Conservation (phyloP, 1,140 invertebrate species). For the Sarcophaga peregrina region DNA sequence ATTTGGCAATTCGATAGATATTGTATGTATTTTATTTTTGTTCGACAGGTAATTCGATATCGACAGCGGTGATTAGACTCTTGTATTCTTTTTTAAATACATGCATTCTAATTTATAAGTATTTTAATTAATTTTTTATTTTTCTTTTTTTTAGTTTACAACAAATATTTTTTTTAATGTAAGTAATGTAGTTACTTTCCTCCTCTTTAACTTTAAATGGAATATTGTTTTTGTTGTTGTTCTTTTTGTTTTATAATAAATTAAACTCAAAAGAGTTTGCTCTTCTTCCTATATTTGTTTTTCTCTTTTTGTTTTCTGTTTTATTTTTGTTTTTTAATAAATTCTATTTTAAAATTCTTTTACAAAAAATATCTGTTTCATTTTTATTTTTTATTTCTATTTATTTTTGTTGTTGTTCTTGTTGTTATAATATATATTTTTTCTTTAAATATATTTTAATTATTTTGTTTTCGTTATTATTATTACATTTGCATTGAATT, state of each 20-base stretch:
- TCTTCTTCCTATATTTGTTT: too few species aligned
- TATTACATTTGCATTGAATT: neutral
- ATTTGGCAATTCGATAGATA: too few species aligned
- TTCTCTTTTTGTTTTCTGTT: neutral
- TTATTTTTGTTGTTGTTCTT: neutral
- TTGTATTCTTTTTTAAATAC: too few species aligned
- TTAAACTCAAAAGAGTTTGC: constrained; percentile 4
- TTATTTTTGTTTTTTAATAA: neutral
- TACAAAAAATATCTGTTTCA: neutral
- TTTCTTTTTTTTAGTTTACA: neutral
- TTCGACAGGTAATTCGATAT: too few species aligned
- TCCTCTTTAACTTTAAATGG: neutral
- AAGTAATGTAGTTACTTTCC: neutral
- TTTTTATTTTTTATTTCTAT: neutral
- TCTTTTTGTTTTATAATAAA: neutral
- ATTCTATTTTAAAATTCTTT: constrained; percentile 12
- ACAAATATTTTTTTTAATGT: neutral
- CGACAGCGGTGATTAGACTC: too few species aligned
- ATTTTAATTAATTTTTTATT: constrained; percentile 8
- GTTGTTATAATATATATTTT: neutral
- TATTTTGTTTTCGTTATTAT: too few species aligned
- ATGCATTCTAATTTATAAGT: neutral
- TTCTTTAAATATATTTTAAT: neutral
- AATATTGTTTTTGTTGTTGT: neutral
- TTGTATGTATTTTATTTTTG: too few species aligned